Evolutionary conservation across 2,113 vertebrate genomes (phyloP), one percentile per base, ranked within the genome.

Genomic region (Zapus hudsonius): DNA sequence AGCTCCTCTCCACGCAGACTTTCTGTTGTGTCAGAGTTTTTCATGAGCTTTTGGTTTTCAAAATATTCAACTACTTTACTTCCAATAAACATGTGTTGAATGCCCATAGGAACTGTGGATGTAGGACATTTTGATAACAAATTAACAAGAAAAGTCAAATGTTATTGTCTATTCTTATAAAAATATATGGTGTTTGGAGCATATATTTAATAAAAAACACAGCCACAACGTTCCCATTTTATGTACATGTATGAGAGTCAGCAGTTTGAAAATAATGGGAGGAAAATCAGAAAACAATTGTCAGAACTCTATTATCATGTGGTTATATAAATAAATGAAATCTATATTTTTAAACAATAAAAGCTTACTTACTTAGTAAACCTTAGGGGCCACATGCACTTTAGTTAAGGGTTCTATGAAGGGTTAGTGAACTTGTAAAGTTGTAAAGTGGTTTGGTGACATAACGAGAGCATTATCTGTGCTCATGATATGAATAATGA

Each of bases 131-230:
- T 87, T 3, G 16, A 61, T 11, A 5, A 9, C 11, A 80, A 29
- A 72, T 90, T 92, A 67, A 59, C 75, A 73, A 87, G 23, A 7
- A 29, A 23, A 80, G 5, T n/a, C 59, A 90, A 44, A 57, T 52
- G 31, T 82, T 85, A 67, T 3, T 29, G 25, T 16, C n/a, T 55
- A 31, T 25, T 89, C 25, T 3, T 67, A 29, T 52, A 57, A 74
- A 38, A 36, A 87, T 15, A 63, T 76, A 1, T 13, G 59, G 4
- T 75, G 57, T 9, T 66, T 40, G 61, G 27, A 33, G 87, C 15
- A 22, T 67, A 89, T 80, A 75, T 7, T 36, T 90, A 93, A 78
- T n/a, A 63, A 78, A 87, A 89, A 59, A 52, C 85, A 59, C 9
- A 47, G 20, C 23, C 27, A 3, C 8, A 84, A 3, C 52, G 12